Evolutionary conservation across 2,797 vertebrate genomes (phyloP).

Genomic region (Hirundo rustica): DNA sequence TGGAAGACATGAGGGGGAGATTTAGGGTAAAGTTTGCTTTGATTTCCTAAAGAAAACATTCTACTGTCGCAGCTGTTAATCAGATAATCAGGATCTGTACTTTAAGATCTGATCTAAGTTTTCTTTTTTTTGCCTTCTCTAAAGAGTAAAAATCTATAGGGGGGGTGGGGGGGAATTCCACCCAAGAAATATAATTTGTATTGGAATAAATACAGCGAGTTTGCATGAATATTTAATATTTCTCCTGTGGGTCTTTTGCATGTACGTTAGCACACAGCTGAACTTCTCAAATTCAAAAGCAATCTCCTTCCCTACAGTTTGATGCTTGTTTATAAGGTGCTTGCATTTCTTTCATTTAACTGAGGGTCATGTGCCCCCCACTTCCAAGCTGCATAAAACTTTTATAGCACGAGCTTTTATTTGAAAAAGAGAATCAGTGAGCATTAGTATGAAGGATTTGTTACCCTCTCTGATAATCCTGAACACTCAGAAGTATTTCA

Average conservation of each 20-base stretch:
- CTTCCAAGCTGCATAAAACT: not conserved
- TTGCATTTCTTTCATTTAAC: not conserved
- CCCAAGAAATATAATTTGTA: not conserved
- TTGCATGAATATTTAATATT: not conserved
- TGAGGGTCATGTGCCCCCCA: not conserved
- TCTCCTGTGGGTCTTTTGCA: not conserved
- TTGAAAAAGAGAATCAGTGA: not conserved
- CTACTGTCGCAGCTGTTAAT: constrained; percentile 6
- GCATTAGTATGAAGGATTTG: not conserved
- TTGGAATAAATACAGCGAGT: not conserved
- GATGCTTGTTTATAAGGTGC: not conserved
- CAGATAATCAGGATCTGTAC: not conserved
- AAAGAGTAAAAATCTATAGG: not conserved
- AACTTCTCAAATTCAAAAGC: not conserved
- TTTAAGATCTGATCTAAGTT: not conserved
- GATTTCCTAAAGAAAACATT: constrained; percentile 35
- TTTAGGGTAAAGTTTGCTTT: constrained; percentile 11
- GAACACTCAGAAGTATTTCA: not conserved
- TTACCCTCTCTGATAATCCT: not conserved
- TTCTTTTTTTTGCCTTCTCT: not conserved
- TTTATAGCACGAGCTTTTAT: not conserved
- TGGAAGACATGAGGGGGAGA: constrained; percentile 17
- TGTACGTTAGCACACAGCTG: not conserved
- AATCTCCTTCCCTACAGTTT: not conserved
- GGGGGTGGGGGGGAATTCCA: rapidly evolving